These are phyloP conservation scores for Drosophila sordidula DNA, from an alignment of 2,888 invertebrate genomes.

Conservation along the genomic window DNA sequence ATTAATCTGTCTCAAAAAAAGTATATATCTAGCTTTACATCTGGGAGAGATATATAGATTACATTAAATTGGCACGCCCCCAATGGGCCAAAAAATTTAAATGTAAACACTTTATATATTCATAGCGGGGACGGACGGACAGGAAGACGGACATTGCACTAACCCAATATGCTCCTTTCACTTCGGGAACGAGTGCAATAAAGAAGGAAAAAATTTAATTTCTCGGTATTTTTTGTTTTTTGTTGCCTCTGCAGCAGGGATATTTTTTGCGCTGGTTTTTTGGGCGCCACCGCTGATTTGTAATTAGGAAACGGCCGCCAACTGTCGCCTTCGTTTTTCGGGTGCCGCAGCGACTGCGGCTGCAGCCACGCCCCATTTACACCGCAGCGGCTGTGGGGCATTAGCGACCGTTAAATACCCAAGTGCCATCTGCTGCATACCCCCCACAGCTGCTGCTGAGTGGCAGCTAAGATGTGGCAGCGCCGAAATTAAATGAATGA, in stretches of 20 bases:
- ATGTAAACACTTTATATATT: no score
- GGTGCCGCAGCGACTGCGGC: conserved; percentile 34
- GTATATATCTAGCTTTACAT: no score
- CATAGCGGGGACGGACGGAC: no score
- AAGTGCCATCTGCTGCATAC: conserved; percentile 75
- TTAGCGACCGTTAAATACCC: conserved; percentile 80
- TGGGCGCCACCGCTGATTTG: conserved; percentile 80
- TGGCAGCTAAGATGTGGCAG: conserved; percentile 36
- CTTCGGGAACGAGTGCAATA: no score
- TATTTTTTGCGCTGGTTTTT: conserved; percentile 44
- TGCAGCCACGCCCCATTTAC: conserved; percentile 76
- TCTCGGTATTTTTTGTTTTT: conserved; percentile 36
- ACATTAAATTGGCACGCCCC: no score
- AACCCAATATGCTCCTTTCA: no score
- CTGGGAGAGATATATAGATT: no score
- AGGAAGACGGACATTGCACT: no score
- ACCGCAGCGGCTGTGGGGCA: conserved; percentile 69
- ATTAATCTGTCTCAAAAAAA: no score
- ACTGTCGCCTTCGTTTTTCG: conserved; percentile 76
- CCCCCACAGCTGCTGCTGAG: conserved; percentile 14
- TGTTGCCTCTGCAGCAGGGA: conserved; percentile 26
- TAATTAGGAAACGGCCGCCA: conserved; percentile 83
- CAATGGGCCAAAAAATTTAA: no score
- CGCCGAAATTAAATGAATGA: conserved; percentile 77
- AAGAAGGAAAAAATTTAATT: conserved; percentile 55